Percentiles rank a stretch among this genome's conserved stretches.
Conservation (phyloP, 2,888 invertebrate genomes). For the Caradrina clavipalpis region DNA sequence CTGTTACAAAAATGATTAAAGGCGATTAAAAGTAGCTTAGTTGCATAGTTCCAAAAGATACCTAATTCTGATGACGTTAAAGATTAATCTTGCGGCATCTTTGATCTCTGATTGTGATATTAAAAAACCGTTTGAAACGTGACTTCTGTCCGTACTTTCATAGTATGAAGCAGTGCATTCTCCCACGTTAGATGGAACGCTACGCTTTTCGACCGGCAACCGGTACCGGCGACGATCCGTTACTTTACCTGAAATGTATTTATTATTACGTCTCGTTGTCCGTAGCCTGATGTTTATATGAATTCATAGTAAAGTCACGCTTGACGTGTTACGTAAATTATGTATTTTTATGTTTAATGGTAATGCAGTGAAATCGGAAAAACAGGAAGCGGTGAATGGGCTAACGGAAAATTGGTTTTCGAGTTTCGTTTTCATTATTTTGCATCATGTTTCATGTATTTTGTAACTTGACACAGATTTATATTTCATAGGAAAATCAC, state of each 20-base stretch:
- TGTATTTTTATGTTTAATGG: constrained; percentile 47
- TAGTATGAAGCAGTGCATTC: constrained; percentile 23
- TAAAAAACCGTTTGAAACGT: constrained; percentile 15
- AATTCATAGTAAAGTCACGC: constrained; percentile 54
- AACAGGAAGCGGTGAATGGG: constrained; percentile 54
- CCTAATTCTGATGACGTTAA: background rate
- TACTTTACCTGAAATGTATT: constrained; percentile 58
- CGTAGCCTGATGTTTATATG: constrained; percentile 40
- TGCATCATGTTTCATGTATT: background rate
- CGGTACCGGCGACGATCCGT: constrained; percentile 53
- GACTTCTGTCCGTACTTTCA: constrained; percentile 36
- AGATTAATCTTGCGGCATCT: constrained; percentile 1
- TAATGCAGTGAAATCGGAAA: constrained; percentile 49
- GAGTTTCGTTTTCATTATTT: constrained; percentile 42
- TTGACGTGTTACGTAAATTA: constrained; percentile 59
- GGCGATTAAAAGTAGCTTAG: background rate
- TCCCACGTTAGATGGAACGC: constrained; percentile 50
- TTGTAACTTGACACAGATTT: constrained; percentile 5
- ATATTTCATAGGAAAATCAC: background rate
- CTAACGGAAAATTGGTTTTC: constrained; percentile 24
- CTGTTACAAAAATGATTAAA: no score
- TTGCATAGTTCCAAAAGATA: background rate
- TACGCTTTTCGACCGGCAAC: constrained; percentile 51
- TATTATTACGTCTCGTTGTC: constrained; percentile 50
- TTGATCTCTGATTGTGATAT: constrained; percentile 21